Conservation (phyloP, 1,140 invertebrate genomes). For the Drosophila miranda region DNA sequence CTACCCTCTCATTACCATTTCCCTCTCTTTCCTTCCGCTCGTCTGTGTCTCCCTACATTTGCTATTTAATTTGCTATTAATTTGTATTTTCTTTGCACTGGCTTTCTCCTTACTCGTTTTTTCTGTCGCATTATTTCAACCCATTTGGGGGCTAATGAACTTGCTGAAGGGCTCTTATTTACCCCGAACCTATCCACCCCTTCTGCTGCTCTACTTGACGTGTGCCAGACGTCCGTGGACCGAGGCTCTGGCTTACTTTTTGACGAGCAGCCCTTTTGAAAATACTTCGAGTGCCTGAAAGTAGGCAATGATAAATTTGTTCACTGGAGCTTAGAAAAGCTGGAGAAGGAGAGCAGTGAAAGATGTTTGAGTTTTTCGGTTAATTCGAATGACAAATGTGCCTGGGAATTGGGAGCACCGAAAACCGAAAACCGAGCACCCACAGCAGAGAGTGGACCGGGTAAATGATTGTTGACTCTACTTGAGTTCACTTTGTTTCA, state of each 20-base stretch:
- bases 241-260: constrained; percentile 55
- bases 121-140: constrained; percentile 69
- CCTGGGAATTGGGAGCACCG: constrained; percentile 10
- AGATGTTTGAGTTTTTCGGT: constrained; percentile 43
- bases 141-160: constrained; percentile 79
- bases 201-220: constrained; percentile 36
- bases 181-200: constrained; percentile 3
- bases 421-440: not conserved
- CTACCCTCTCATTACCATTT: not conserved
- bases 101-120: constrained; percentile 52
- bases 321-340: constrained; percentile 9
- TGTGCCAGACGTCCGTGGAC: constrained; percentile 55
- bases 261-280: constrained; percentile 46
- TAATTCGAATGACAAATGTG: constrained; percentile 52
- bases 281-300: constrained; percentile 38
- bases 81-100: constrained; percentile 78
- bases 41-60: constrained; percentile 53
- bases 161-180: constrained; percentile 49
- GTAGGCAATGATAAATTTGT: constrained; percentile 69
- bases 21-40: not conserved
- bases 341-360: constrained; percentile 7
- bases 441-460: constrained; percentile 18
- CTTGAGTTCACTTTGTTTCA: constrained; percentile 40
- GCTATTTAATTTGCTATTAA: constrained; percentile 79
- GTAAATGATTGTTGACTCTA: constrained; percentile 44